Evolutionary conservation across 2,113 vertebrate genomes (phyloP).

Genomic region (Mohoua ochrocephala): DNA sequence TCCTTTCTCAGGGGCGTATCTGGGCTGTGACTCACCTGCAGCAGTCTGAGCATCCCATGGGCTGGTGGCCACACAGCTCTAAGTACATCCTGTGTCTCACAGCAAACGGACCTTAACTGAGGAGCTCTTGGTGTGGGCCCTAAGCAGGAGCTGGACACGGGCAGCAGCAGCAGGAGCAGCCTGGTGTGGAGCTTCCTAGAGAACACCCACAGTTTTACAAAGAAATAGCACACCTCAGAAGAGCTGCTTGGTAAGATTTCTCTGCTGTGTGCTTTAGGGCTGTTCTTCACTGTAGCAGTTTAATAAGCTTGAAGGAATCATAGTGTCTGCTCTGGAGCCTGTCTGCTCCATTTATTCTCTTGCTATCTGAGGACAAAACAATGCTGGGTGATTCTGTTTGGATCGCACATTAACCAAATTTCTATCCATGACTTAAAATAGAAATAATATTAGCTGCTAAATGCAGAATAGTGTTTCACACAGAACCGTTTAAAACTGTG

Average conservation of each 20-base stretch:
- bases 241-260: not conserved
- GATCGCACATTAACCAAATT: not conserved
- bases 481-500: not conserved
- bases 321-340: not conserved
- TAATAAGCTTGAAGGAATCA: not conserved
- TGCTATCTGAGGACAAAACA: not conserved
- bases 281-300: not conserved
- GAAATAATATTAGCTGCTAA: not conserved
- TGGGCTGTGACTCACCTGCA: not conserved
- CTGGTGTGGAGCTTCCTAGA: not conserved
- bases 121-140: not conserved
- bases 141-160: not conserved
- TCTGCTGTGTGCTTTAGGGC: not conserved
- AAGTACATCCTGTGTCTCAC: not conserved
- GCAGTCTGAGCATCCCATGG: fast-evolving
- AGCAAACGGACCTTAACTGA: not conserved
- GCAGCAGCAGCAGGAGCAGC: not conserved
- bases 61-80: not conserved
- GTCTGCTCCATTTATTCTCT: not conserved
- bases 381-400: not conserved
- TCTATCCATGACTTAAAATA: not conserved
- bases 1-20: not conserved
- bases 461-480: not conserved
- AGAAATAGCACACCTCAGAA: not conserved
- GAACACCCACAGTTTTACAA: not conserved